Percentiles rank a stretch among this genome's conserved stretches.
Evolutionary conservation across 1,140 invertebrate species (phyloP).

Genomic region (Brachionus asplanchnoidis): DNA sequence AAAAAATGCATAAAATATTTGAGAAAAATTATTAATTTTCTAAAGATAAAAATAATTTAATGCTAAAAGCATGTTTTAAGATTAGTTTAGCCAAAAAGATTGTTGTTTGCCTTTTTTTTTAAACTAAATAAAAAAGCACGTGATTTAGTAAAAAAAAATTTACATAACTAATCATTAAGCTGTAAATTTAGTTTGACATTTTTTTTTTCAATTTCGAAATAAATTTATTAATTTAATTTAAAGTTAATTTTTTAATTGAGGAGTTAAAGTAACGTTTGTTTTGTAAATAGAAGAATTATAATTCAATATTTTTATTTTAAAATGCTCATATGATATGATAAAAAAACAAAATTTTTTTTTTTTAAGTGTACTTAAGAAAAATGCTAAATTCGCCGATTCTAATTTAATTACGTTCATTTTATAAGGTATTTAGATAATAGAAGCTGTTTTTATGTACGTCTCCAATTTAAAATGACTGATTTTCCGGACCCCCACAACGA

Average conservation of each 20-base stretch:
- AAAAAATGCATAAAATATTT: no score
- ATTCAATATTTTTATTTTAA: not conserved
- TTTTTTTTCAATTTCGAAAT: not conserved
- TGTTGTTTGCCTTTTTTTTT: not conserved
- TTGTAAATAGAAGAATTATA: not conserved
- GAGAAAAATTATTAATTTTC: no score
- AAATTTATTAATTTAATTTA: not conserved
- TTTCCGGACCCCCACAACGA: not conserved
- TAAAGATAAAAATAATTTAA: no score
- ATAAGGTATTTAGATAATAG: not conserved
- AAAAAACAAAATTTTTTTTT: not conserved
- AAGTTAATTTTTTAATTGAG: not conserved
- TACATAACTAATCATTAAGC: not conserved
- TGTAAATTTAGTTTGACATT: not conserved
- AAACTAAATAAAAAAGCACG: not conserved
- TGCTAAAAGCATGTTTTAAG: no score
- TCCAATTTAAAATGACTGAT: not conserved
- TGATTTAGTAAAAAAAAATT: not conserved
- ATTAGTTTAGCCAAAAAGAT: no score
- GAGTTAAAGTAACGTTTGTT: not conserved
- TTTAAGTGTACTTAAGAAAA: not conserved
- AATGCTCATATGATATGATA: conserved; percentile 16
- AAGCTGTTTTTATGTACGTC: not conserved
- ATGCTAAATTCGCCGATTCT: not conserved
- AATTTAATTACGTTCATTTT: not conserved